Evolutionary conservation across 2,888 invertebrate species (phyloP), one percentile per base, ranked within the genome.

Genomic region (Beris morrisii): DNA sequence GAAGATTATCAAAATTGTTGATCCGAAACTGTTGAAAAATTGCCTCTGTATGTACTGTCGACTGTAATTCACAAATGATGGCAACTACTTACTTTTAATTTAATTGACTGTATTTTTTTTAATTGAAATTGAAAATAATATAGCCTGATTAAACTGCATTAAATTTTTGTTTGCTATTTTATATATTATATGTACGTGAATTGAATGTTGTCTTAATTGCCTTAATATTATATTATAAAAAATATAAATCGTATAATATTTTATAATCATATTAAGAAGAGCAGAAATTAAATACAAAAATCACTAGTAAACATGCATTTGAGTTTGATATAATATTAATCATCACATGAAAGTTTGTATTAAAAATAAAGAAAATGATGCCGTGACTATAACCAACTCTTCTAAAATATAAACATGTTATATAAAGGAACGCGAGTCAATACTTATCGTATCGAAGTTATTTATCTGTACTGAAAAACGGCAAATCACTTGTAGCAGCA

Each of bases 211-310:
- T 7, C 7, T 38, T 5, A 5, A 38, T 38, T 2, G 44, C 3
- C n/a, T 44, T 43, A 15, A 4, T 38, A 13, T 38, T 43, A 9
- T 38, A 55, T 5, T 4, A 46, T 28, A 46, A 55, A 64, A 48
- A 46, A 32, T 22, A 22, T 1, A 13, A n/a, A 32, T n/a, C 45
- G n/a, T 30, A 64, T 15, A 55, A 48, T 5, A 31, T 22, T 11
- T 13, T 11, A 11, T 48, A 12, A 48, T 11, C 7, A 48, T n/a
- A n/a, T 48, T 48, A 44, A 48, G 15, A 48, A 6, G 12, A n/a
- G 15, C 15, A 48, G 45, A n/a, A 30, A 32, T 15, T 45, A 32
- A 56, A 63, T 63, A 50, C 55, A 63, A 56, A 66, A 63, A 63
- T 55, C 61, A 30, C 46, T 45, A 57, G 12, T 43, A 48, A 48